Evolutionary conservation across 1,140 invertebrate genomes (phyloP).

Genomic region (Hycleus phaleratus): DNA sequence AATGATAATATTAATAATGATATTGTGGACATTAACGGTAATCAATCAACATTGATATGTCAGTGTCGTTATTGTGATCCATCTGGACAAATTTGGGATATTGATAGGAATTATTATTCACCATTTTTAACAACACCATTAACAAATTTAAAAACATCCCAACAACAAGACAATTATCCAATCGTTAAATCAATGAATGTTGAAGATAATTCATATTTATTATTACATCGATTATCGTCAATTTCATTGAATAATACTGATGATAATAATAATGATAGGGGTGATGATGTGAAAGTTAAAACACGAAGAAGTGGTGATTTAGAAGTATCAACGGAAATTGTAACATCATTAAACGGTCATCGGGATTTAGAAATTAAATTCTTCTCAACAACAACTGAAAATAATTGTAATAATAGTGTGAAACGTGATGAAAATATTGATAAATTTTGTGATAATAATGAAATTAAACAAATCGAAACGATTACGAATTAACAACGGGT

Average conservation of each 20-base stretch:
- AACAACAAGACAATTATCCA: neutral
- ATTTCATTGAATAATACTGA: neutral
- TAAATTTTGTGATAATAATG: neutral
- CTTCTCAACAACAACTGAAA: conserved; percentile 39
- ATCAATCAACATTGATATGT: conserved; percentile 48
- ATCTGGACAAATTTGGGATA: conserved; percentile 67
- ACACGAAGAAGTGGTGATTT: conserved; percentile 40
- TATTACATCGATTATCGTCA: neutral
- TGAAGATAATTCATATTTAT: neutral
- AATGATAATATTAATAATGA: conserved; percentile 26
- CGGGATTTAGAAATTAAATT: conserved; percentile 71
- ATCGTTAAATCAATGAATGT: neutral
- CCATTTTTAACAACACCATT: conserved; percentile 42
- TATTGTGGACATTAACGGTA: conserved; percentile 34
- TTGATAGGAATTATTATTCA: conserved; percentile 49
- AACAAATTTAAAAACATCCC: conserved; percentile 3
- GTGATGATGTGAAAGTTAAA: neutral
- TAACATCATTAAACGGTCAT: conserved; percentile 67
- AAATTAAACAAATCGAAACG: too few species aligned
- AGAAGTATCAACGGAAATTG: conserved; percentile 69
- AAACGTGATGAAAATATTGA: neutral
- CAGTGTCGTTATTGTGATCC: conserved; percentile 76
- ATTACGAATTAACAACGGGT: neutral
- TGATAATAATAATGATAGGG: neutral
- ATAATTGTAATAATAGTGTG: neutral